Percentiles rank a stretch among this genome's conserved stretches.
phyloP scores from a whole-genome alignment of 2,113 vertebrate genomes.

The Rhegmatorhina hoffmannsi region DNA sequence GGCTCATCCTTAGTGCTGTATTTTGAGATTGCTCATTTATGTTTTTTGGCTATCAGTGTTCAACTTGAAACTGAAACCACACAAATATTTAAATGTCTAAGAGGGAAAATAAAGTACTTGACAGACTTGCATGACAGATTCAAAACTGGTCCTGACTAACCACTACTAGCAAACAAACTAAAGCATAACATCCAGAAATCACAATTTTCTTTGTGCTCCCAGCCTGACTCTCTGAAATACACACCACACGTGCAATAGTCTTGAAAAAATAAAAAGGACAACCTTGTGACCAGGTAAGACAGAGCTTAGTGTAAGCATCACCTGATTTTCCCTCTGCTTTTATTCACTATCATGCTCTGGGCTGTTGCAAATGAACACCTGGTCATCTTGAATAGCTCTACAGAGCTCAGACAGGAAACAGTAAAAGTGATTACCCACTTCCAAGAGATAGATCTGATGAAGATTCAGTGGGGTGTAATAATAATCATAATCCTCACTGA shows the following conservation, averaged over 20 bases:
- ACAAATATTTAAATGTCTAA: background rate
- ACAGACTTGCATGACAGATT: background rate
- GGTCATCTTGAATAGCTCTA: background rate
- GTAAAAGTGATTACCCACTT: background rate
- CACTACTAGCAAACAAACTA: background rate
- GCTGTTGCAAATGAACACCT: background rate
- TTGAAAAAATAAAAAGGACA: background rate
- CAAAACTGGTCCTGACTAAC: background rate
- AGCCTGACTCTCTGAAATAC: background rate
- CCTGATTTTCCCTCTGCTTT: background rate
- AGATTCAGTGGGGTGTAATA: background rate
- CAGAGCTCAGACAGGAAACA: background rate
- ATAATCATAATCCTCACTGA: background rate
- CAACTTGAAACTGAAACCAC: conserved; percentile 32
- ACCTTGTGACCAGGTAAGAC: background rate
- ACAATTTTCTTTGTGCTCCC: background rate
- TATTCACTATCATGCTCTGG: background rate
- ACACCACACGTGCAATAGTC: background rate
- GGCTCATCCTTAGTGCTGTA: background rate
- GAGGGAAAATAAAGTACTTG: background rate
- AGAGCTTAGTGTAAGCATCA: background rate
- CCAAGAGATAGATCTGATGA: background rate
- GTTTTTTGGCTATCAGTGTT: background rate
- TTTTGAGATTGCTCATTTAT: background rate
- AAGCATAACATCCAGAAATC: background rate